These are phyloP conservation scores for Amiota mariae DNA, from an alignment of 2,888 invertebrate species.

Conservation along the genomic window DNA sequence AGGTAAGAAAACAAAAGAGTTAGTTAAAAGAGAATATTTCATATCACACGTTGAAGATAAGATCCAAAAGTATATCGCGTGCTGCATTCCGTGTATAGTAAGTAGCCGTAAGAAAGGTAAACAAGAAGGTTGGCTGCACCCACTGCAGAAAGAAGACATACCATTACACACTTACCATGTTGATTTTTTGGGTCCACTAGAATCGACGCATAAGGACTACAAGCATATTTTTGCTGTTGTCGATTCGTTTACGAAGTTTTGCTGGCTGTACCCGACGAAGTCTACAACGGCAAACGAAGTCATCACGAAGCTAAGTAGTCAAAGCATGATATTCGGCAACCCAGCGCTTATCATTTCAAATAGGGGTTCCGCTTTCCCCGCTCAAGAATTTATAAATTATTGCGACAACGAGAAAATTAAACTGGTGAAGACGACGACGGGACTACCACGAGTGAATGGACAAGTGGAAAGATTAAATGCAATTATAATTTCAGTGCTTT, in stretches of 20 bases:
- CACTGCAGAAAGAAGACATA: constrained; percentile 17
- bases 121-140: constrained; percentile 23
- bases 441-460: constrained; percentile 22
- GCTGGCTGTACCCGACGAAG: constrained; percentile 30
- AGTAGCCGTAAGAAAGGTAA: constrained; percentile 19
- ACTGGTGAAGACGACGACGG: constrained; percentile 2
- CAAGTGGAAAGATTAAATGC: constrained; percentile 23
- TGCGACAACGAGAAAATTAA: constrained; percentile 14
- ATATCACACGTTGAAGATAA: constrained; percentile 1
- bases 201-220: constrained; percentile 29
- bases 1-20: constrained; percentile 20
- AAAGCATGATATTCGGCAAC: constrained; percentile 20
- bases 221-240: constrained; percentile 30
- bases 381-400: constrained; percentile 19
- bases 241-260: constrained; percentile 31
- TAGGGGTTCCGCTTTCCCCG: constrained; percentile 26
- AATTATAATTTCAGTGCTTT: constrained; percentile 1
- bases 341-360: constrained; percentile 12
- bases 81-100: constrained; percentile 25
- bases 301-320: background rate
- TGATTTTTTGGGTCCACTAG: constrained; percentile 28
- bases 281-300: constrained; percentile 27
- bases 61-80: constrained; percentile 9
- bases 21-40: constrained; percentile 17
- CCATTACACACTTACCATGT: constrained; percentile 26